phyloP scores from a whole-genome alignment of 2,888 invertebrate genomes.

The Dexiosoma caninum region DNA sequence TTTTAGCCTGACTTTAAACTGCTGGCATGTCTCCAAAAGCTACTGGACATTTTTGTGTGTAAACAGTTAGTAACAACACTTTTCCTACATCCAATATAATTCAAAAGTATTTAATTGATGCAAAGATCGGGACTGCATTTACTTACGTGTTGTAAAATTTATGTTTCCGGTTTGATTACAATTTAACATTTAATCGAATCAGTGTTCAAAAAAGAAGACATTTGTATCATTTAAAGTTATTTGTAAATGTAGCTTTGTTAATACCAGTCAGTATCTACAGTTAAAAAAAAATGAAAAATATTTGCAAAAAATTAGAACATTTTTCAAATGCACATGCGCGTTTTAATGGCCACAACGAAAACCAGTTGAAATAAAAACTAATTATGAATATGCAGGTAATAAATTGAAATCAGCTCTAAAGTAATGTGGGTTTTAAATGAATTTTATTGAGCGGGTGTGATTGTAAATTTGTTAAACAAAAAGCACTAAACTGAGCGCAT shows the following conservation, averaged over 20 bases:
- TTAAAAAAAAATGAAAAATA: background rate
- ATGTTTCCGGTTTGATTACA: background rate
- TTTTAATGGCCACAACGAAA: background rate
- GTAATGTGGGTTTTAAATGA: conserved; percentile 23
- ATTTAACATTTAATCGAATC: background rate
- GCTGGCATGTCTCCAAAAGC: too few relatives aligned
- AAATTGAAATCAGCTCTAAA: conserved; percentile 14
- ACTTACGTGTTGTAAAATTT: background rate
- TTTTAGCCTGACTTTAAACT: too few relatives aligned
- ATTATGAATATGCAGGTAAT: conserved; percentile 27
- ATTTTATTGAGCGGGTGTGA: conserved; percentile 32
- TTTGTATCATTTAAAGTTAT: background rate
- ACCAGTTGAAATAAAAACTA: conserved; percentile 26
- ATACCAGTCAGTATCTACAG: background rate
- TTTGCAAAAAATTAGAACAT: background rate
- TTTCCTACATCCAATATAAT: too few relatives aligned
- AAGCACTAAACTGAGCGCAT: too few relatives aligned
- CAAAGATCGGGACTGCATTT: background rate
- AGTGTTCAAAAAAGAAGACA: background rate
- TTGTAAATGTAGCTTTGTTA: background rate
- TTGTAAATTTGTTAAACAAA: background rate
- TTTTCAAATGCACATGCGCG: background rate
- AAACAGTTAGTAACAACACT: too few relatives aligned
- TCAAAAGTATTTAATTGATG: too few relatives aligned
- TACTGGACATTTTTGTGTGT: too few relatives aligned